Evolutionary conservation across 2,113 vertebrate species (phyloP), one percentile per base, ranked within the genome.

Genomic region (Gavialis gangeticus): DNA sequence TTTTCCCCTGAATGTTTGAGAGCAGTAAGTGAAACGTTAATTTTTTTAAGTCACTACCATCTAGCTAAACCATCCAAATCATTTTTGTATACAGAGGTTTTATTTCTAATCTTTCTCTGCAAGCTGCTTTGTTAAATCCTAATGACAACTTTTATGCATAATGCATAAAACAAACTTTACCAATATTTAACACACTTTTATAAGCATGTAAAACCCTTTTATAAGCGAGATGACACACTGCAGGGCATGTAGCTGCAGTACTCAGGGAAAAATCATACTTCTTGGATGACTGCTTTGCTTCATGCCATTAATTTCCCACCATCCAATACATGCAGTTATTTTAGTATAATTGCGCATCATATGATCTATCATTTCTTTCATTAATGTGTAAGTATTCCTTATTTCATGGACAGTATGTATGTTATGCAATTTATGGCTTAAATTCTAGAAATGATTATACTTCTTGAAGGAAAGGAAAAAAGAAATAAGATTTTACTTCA

Each of bases 81-180:
- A 2, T 96, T 98, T 98, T 96, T 96, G 97, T 97, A 97, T 97
- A 95, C 97, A 97, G 97, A 97, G 97, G 97, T 97, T 98, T 98
- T 98, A 98, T 97, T 98, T 97, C 98, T 98, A 98, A 98, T 98
- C 98, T 98, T 97, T 95, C 96, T 96, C 95, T 97, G 97, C 97
- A 98, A 98, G 97, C 97, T 98, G 98, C 97, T 98, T 98, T 98
- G 97, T 98, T 98, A 98, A 98, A 98, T 97, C 97, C 97, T 97
- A 98, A 98, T 98, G 98, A 97, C 96, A 98, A 98, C 95, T 98
- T 98, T 97, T 97, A 98, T 98, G 97, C 96, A 98, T 98, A 98
- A 98, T 98, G 97, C 97, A 98, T 98, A 98, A 98, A 98, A 98
- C 97, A 98, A 98, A 98, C 97, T 97, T 98, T 97, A 97, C 96